Base-by-base conservation (phyloP, 1,140 invertebrate species). In the Spodoptera frugiperda region DNA sequence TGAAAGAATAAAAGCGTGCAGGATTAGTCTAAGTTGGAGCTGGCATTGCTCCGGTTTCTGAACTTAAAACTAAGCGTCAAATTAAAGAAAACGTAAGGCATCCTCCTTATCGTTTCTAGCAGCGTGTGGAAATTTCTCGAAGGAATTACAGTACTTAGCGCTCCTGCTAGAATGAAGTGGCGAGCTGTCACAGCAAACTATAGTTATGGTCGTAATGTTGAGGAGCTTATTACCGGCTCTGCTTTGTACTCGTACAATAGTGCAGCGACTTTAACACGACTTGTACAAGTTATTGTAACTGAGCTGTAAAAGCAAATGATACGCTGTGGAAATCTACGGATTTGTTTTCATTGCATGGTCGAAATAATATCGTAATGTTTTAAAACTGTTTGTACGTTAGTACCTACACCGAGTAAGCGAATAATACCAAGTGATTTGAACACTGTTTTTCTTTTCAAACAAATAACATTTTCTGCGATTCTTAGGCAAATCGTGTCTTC, bases 11-110 rank as follows among this genome's bases (percentile, higher is more conserved):
- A 61, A 61, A 61, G 33, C 30, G 33, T 61, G 57, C 57, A 61
- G 57, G 30, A 59, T 59, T 59, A 59, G 55, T 59, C n/a, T 10
- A 59, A 30, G 25, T 61, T 17, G n/a, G 51, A 61, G 57, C 8
- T 61, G 30, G 57, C 30, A 39, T 44, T 39, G n/a, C 57, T 17
- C n/a, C 51, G 51, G 51, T 53, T 53, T 19, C 51, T 57, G 19
- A 21, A 21, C 12, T 48, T 46, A 46, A 19, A 63, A 63, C 17
- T 61, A 9, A 61, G n/a, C 59, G 19, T 9, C 8, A 61, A 61
- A 39, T 44, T 46, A 63, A 63, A 63, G 59, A 44, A 44, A 63
- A 44, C 15, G 25, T 44, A 57, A 14, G 15, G 59, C 12, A 51
- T n/a, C 15, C 15, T 19, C 11, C 59, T 63, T 63, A 46, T 63